Conservation (phyloP, 2,888 invertebrate genomes). For the Drosophila prolongata region DNA sequence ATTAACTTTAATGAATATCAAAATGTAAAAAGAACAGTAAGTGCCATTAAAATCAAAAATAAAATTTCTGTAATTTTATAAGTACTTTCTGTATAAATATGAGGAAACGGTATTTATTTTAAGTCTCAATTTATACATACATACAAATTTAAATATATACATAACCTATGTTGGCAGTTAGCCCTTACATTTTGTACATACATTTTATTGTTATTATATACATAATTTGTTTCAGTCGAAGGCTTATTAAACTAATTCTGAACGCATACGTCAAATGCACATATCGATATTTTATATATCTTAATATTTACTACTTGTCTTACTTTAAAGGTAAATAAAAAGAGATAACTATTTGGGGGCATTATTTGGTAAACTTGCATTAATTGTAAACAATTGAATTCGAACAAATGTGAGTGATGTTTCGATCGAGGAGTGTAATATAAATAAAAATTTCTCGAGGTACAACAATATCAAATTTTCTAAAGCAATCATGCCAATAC, state of each 20-base stretch:
- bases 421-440: neutral
- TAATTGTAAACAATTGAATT: neutral
- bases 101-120: slow-evolving; percentile 39
- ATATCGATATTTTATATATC: slow-evolving; percentile 32
- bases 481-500: neutral
- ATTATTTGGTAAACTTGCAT: slow-evolving; percentile 11
- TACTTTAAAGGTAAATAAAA: slow-evolving; percentile 30
- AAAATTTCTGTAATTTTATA: slow-evolving; percentile 3
- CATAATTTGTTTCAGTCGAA: slow-evolving; percentile 42
- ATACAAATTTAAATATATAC: slow-evolving; percentile 42
- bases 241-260: slow-evolving; percentile 41
- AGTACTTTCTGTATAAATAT: slow-evolving; percentile 29
- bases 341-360: slow-evolving; percentile 23
- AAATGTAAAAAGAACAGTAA: neutral
- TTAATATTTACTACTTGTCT: slow-evolving; percentile 31
- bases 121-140: slow-evolving; percentile 40
- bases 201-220: slow-evolving; percentile 36
- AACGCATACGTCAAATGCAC: slow-evolving; percentile 41
- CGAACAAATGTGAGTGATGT: neutral
- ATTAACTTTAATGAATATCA: neutral
- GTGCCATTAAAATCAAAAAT: slow-evolving; percentile 8
- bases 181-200: slow-evolving; percentile 42
- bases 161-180: slow-evolving; percentile 39
- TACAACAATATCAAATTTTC: neutral
- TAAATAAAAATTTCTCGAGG: neutral